These are phyloP conservation scores for Lasioglossum calceatum DNA, from an alignment of 2,888 invertebrate species.

Conservation along the genomic window DNA sequence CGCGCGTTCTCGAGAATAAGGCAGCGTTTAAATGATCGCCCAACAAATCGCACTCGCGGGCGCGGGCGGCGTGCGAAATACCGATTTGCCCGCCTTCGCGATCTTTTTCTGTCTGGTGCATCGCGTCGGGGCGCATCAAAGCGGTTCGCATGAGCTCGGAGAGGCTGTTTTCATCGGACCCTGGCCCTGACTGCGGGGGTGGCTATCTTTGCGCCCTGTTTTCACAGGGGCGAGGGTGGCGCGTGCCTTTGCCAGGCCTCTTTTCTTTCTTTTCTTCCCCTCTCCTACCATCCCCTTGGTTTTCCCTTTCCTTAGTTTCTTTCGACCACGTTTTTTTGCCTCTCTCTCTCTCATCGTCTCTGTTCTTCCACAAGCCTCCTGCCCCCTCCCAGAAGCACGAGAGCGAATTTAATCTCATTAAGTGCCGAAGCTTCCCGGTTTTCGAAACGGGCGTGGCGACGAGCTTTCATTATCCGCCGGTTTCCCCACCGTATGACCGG, in stretches of 20 bases:
- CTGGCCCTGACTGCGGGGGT: conserved; percentile 44
- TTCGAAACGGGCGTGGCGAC: conserved; percentile 54
- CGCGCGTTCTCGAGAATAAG: not conserved
- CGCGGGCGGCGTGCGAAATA: conserved; percentile 19
- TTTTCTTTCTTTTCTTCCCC: conserved; percentile 14
- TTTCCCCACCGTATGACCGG: conserved; percentile 70
- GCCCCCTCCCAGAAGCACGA: conserved; percentile 47
- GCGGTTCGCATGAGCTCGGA: conserved; percentile 31
- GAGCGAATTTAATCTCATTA: conserved; percentile 78
- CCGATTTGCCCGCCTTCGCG: conserved; percentile 29
- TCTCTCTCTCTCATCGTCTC: not conserved
- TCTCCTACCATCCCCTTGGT: not conserved
- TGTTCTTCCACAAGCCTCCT: not conserved
- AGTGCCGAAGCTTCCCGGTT: conserved; percentile 73
- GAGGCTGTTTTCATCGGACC: conserved; percentile 41
- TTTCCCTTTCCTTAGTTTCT: conserved; percentile 34
- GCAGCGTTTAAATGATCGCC: conserved; percentile 25
- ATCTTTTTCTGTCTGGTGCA: conserved; percentile 46
- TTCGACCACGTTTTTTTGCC: conserved; percentile 6
- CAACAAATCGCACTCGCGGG: conserved; percentile 33
- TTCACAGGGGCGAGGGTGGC: conserved; percentile 24
- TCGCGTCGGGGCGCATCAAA: conserved; percentile 41
- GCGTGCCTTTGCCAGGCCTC: conserved; percentile 55
- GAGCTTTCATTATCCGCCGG: conserved; percentile 72
- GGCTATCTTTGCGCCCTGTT: conserved; percentile 48